A percentile compares a stretch with the other conserved stretches of the same genome.
phyloP scores from a whole-genome alignment of 2,888 invertebrate genomes.

The Cyclophora punctaria region DNA sequence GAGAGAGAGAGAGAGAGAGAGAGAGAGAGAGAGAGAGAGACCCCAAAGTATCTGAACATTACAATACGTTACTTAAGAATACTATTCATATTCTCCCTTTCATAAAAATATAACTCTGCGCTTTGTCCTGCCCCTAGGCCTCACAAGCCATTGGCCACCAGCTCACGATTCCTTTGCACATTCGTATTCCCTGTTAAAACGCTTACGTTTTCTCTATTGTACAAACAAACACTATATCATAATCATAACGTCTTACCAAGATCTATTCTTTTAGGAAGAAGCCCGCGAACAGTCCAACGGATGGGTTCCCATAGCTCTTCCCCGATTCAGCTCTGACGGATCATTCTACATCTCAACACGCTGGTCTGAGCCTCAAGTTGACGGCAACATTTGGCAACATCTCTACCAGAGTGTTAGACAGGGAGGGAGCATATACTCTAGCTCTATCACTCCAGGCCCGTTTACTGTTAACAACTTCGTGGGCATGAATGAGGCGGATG shows the following conservation, averaged over 20 bases:
- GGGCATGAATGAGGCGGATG: conserved; percentile 62
- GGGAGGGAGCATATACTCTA: conserved; percentile 40
- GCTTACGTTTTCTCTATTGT: too few species aligned
- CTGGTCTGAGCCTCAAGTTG: conserved; percentile 51
- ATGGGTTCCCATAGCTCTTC: conserved; percentile 80
- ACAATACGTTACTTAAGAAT: too few species aligned
- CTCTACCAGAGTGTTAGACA: conserved; percentile 48
- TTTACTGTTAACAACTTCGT: conserved; percentile 77
- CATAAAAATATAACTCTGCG: too few species aligned
- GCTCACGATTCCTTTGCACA: too few species aligned
- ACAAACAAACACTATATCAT: background rate
- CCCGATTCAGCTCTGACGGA: conserved; percentile 67
- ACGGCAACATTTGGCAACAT: conserved; percentile 70
- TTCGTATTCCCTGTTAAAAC: too few species aligned
- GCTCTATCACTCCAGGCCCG: conserved; percentile 70
- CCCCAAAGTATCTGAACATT: too few species aligned
- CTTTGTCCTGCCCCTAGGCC: too few species aligned
- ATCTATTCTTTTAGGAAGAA: conserved; percentile 45
- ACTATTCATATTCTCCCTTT: too few species aligned
- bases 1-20: too few species aligned
- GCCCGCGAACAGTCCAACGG: conserved; percentile 76
- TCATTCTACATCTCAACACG: conserved; percentile 57
- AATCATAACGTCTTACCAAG: background rate
- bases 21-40: too few species aligned
- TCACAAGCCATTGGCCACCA: too few species aligned